Evolutionary conservation across 1,140 invertebrate genomes (phyloP).

Genomic region (Calliphora vicina): DNA sequence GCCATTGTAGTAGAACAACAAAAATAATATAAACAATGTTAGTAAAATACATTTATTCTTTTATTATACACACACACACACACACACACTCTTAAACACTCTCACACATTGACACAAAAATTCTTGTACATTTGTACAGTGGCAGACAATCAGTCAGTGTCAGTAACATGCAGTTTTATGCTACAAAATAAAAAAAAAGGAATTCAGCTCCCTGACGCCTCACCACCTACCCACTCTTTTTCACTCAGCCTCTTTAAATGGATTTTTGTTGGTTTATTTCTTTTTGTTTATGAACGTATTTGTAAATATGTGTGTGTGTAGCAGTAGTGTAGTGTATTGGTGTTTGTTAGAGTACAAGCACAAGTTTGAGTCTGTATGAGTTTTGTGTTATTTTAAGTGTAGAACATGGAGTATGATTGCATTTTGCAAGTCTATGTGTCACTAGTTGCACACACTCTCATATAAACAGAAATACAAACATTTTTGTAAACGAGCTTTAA

Average conservation of each 20-base stretch:
- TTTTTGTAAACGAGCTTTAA: not conserved
- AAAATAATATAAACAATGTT: slow-evolving; percentile 11
- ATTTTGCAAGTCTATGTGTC: not conserved
- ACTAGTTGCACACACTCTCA: not conserved
- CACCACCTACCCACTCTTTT: not conserved
- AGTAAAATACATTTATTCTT: not conserved
- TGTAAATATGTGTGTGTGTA: not conserved
- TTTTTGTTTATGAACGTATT: not conserved
- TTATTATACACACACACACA: not conserved
- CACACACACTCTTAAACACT: not conserved
- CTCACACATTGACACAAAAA: not conserved
- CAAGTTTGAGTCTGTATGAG: not conserved
- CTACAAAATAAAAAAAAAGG: not conserved
- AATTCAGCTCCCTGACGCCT: not conserved
- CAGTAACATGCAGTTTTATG: slow-evolving; percentile 9
- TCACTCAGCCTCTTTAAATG: not conserved
- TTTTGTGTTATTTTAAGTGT: not conserved
- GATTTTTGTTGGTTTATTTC: not conserved
- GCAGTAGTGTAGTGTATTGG: not conserved
- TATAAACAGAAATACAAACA: not conserved
- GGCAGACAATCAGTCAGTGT: slow-evolving; percentile 15
- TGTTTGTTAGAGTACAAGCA: not conserved
- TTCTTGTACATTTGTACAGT: not conserved
- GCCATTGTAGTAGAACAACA: not conserved
- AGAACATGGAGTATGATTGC: not conserved